Conservation (phyloP, 2,113 vertebrate genomes). For the Hypocryptadius cinnamomeus region DNA sequence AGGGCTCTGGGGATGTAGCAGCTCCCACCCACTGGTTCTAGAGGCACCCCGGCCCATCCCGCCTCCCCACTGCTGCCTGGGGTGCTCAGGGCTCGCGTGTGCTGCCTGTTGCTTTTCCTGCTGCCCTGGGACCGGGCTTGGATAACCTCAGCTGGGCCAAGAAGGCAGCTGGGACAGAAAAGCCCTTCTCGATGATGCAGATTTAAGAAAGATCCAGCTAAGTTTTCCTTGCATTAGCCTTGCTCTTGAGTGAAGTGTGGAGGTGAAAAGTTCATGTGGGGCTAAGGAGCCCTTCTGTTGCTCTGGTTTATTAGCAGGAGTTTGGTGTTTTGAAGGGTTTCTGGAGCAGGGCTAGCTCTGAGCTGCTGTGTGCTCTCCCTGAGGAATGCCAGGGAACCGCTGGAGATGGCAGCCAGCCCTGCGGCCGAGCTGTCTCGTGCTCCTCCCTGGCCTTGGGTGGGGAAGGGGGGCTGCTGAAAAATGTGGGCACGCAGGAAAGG, state of each 20-base stretch:
- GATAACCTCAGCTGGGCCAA: not conserved
- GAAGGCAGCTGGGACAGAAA: not conserved
- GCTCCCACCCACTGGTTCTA: accelerated
- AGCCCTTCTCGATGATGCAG: not conserved
- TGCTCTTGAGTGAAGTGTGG: accelerated
- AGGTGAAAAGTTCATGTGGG: not conserved
- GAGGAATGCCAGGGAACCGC: not conserved
- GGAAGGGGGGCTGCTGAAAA: not conserved
- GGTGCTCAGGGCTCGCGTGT: not conserved
- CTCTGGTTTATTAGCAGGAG: not conserved
- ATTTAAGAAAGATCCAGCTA: not conserved
- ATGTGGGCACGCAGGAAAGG: accelerated
- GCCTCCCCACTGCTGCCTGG: not conserved
- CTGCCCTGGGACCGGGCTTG: not conserved
- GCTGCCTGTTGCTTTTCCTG: not conserved
- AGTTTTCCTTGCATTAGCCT: not conserved
- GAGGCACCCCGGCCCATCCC: not conserved
- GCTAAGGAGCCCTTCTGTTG: not conserved
- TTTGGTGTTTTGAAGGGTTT: not conserved
- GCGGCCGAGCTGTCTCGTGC: accelerated
- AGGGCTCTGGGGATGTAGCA: not conserved
- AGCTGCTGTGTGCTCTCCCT: not conserved
- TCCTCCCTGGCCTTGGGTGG: not conserved
- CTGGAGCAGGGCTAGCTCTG: not conserved
- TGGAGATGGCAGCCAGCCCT: not conserved